Evolutionary conservation across 2,797 vertebrate species (phyloP).

Genomic region (Poeciliopsis gracilis): DNA sequence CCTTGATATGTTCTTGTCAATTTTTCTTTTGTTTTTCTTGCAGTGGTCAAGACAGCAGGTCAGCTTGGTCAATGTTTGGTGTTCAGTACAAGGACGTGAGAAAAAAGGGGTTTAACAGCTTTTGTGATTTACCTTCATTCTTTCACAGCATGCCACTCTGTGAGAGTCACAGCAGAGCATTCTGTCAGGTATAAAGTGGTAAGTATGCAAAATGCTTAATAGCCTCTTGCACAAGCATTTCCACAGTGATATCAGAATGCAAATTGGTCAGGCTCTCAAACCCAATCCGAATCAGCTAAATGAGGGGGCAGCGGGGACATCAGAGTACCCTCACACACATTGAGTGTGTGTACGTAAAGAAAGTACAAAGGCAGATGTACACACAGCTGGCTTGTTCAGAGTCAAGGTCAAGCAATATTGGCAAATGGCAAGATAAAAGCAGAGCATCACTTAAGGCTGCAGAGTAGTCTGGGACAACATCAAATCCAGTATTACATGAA

Average conservation of each 20-base stretch:
- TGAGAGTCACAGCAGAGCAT: slow-evolving; percentile 32
- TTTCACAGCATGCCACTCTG: slow-evolving; percentile 29
- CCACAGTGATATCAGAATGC: slow-evolving; percentile 42
- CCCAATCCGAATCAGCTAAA: slow-evolving; percentile 40
- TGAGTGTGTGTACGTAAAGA: neutral
- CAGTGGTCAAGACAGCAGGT: slow-evolving; percentile 20
- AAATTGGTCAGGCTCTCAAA: slow-evolving; percentile 53
- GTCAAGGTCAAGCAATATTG: slow-evolving; percentile 69
- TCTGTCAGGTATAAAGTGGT: slow-evolving; percentile 41
- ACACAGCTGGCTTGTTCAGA: slow-evolving; percentile 24
- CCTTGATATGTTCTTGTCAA: neutral
- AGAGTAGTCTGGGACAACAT: slow-evolving; percentile 38
- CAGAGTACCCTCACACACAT: slow-evolving; percentile 21
- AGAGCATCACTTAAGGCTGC: slow-evolving; percentile 32
- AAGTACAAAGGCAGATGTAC: slow-evolving; percentile 17
- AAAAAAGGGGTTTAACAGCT: slow-evolving; percentile 43
- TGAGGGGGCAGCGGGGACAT: neutral
- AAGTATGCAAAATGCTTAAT: slow-evolving; percentile 55
- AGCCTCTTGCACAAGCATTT: slow-evolving; percentile 42
- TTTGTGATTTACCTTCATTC: slow-evolving; percentile 55
- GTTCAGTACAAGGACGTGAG: slow-evolving; percentile 39
- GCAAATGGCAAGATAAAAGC: slow-evolving; percentile 59
- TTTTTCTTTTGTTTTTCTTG: slow-evolving; percentile 49
- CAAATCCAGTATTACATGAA: slow-evolving; percentile 33
- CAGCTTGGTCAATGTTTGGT: slow-evolving; percentile 62